Base-by-base conservation (phyloP, 2,888 invertebrate genomes). In the Barypeithes pellucidus region DNA sequence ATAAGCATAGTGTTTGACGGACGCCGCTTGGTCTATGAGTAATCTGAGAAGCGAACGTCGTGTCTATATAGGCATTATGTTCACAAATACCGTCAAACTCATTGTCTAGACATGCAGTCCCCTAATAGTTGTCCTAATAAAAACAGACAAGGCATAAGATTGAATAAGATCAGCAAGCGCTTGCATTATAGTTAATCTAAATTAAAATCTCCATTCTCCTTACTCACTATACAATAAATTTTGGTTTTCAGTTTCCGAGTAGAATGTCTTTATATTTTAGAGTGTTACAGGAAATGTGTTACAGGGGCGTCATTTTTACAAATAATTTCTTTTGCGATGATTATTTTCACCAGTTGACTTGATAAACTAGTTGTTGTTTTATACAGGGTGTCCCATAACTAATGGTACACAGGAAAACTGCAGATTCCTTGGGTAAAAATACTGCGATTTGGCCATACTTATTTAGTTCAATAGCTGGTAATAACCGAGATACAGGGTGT, bases 91-190 rank as follows among this genome's bases (percentile, higher is more conserved):
- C 20, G 9, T 9, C 18, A 47, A 47, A 16, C 11, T 47, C n/a
- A 20, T 47, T 47, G 20, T 47, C 20, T 47, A 47, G 47, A 47
- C 47, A 47, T 47, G 47, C 47, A 20, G 47, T 47, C 47, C 47
- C 47, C 47, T 20, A 20, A 11, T 20, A 2, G 11, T 20, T 20
- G 11, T 47, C 47, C 20, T 47, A 11, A 47, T 47, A 47, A 47
- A 47, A 47, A 47, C 47, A 47, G 47, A 47, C 47, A 47, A 47
- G 47, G 20, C 47, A 47, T 20, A 47, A 20, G 12, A 47, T 47
- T 3, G 20, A 47, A 47, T 20, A 47, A 47, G 47, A 47, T 18
- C 20, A 20, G 20, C 20, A 8, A 47, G 11, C 20, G 2, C 8
- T 8, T 9, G 18, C 20, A 20, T 47, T 47, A 47, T 8, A 47